Evolutionary conservation across 2,113 vertebrate species (phyloP).

Genomic region (Cebidichthys violaceus): DNA sequence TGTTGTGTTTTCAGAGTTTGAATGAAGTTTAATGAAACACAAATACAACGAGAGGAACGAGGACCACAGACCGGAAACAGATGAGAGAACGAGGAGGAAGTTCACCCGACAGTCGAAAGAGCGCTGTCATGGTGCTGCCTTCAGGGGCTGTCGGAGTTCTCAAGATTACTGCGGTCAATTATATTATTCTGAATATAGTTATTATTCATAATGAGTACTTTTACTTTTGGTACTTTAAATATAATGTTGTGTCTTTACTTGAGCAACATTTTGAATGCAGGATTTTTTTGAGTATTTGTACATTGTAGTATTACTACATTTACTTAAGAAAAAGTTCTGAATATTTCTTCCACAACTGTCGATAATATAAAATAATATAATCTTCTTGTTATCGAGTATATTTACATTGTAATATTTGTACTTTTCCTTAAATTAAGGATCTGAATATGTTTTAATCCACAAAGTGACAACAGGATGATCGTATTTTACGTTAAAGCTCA

Average conservation of each 20-base stretch:
- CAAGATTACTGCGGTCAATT: neutral
- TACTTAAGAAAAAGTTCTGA: too few relatives aligned
- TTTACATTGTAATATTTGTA: neutral
- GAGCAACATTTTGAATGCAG: too few relatives aligned
- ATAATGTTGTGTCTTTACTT: too few relatives aligned
- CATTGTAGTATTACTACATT: too few relatives aligned
- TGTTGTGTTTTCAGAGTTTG: neutral
- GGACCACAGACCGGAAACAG: neutral
- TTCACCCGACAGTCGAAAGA: neutral
- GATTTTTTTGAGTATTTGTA: too few relatives aligned
- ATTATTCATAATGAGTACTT: too few relatives aligned
- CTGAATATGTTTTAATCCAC: neutral
- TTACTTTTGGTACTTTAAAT: too few relatives aligned
- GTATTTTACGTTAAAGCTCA: neutral
- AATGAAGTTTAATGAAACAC: neutral
- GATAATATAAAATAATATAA: too few relatives aligned
- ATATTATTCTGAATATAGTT: too few relatives aligned
- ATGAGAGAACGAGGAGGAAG: neutral
- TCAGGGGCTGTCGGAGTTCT: conserved; percentile 25
- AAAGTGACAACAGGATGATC: neutral
- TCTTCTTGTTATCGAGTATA: neutral
- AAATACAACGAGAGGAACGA: too few relatives aligned
- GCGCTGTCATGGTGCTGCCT: neutral
- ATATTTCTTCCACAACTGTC: too few relatives aligned
- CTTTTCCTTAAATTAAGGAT: neutral